A percentile compares a stretch with the other conserved stretches of the same genome.
Conservation (phyloP, 2,113 vertebrate genomes). For the Triplophysa siluroides region DNA sequence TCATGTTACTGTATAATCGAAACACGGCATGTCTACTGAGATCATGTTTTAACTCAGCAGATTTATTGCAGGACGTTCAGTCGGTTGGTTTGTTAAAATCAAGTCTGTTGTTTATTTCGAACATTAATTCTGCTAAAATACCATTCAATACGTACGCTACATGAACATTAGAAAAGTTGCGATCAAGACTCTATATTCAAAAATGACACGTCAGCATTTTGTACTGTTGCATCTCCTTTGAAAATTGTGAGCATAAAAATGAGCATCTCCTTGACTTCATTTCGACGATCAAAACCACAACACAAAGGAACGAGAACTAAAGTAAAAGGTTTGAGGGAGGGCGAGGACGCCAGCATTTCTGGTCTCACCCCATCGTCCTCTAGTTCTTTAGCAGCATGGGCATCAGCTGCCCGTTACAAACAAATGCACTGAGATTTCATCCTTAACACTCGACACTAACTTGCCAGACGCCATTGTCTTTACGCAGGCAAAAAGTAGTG, state of each 20-base stretch:
- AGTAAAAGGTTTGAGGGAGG: not conserved
- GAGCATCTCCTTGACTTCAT: not conserved
- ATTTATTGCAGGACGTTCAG: conserved; percentile 43
- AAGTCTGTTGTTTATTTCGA: not conserved
- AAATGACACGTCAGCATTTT: not conserved
- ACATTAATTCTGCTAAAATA: conserved; percentile 10
- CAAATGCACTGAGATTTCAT: not conserved
- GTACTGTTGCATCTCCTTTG: not conserved
- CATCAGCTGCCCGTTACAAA: not conserved
- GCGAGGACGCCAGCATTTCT: not conserved
- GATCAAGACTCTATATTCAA: conserved; percentile 34
- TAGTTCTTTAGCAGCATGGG: not conserved
- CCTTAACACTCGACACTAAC: conserved; percentile 5
- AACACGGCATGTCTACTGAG: not conserved
- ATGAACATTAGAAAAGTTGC: conserved; percentile 38
- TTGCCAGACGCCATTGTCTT: conserved; percentile 5
- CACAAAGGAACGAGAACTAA: not conserved
- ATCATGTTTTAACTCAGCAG: not conserved
- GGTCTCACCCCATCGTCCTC: conserved; percentile 10
- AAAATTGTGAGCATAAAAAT: conserved; percentile 15
- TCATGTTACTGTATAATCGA: conserved; percentile 9
- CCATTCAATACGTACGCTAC: not conserved
- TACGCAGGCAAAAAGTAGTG: not conserved
- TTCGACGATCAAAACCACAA: not conserved
- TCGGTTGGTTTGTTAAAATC: not conserved